Percentiles rank a stretch among this genome's conserved stretches.
Conservation (phyloP, 2,113 vertebrate genomes). For the Uropsilus gracilis region DNA sequence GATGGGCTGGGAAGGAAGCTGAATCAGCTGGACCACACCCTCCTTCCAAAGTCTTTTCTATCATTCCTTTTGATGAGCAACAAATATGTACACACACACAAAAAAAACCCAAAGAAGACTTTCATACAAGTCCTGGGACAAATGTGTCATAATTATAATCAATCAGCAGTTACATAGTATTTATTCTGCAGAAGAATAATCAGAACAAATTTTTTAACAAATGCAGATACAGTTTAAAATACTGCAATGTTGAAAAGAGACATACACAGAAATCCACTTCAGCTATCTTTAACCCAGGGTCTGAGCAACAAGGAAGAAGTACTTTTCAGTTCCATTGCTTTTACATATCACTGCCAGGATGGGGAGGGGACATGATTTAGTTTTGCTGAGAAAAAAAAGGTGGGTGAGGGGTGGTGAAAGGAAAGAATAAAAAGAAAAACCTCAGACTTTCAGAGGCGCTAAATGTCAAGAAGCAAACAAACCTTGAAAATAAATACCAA, state of each 20-base stretch:
- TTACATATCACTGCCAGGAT: conserved; percentile 74
- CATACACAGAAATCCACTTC: conserved; percentile 27
- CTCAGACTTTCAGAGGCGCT: conserved; percentile 37
- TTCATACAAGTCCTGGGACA: not conserved
- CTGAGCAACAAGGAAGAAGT: conserved; percentile 36
- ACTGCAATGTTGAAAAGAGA: conserved; percentile 7
- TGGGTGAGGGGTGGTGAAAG: not conserved
- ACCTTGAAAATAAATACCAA: conserved; percentile 1
- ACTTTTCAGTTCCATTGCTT: conserved; percentile 79
- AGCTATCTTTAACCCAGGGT: conserved; percentile 60
- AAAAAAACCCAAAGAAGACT: not conserved
- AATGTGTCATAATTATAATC: not conserved
- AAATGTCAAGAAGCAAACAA: conserved; percentile 50
- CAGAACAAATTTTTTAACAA: not conserved
- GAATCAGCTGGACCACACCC: conserved; percentile 58
- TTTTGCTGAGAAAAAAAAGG: conserved; percentile 44
- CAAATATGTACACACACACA: not conserved
- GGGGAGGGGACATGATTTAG: conserved; percentile 61
- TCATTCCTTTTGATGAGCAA: conserved; percentile 18
- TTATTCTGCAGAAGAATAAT: conserved; percentile 45
- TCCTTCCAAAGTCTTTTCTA: conserved; percentile 41
- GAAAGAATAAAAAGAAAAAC: not conserved
- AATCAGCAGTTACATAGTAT: not conserved
- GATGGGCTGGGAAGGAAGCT: not conserved
- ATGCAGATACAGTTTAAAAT: conserved; percentile 38